Base-by-base conservation (phyloP, 2,797 vertebrate species). In the Takifugu ocellatus region DNA sequence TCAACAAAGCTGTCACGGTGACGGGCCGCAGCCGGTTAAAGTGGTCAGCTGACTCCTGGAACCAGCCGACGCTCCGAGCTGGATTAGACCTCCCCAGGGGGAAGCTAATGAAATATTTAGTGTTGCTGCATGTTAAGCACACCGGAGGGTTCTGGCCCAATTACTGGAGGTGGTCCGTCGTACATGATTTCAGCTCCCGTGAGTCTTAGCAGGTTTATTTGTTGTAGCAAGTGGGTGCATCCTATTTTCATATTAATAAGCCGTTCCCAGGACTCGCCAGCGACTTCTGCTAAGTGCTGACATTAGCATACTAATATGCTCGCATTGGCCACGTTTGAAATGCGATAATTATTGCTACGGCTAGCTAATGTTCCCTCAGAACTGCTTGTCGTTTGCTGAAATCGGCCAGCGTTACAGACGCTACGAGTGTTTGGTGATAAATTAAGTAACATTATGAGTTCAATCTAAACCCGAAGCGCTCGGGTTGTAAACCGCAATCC, bases 1-100 rank as follows among this genome's bases (percentile, higher is more conserved):
- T 61, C 63, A 63, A 72, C 56, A 68, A 44, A 70, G 15, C 36
- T 70, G 70, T 61, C 61, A 70, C 0, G 46, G 43, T 72, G 52
- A 59, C 1, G 17, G 3, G 66, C 33, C 2, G 5, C 3, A 27
- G 26, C 11, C 50, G 25, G 51, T 49, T 36, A 44, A 14, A 44
- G 24, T n/a, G 46, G 56, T 58, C 65, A 58, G 56, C 56, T 63
- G 65, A 63, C 39, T 61, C 61, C 17, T 16, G 21, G 6, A 60
- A 44, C 33, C 43, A 25, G 50, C 44, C 7, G 44, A 26, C 36
- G 21, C 51, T 66, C 29, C 0, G 42, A 56, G 62, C 33, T 21
- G 27, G 4, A 21, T 43, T 58, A 25, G 27, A 1, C 0, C 59
- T 55, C 54, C 25, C 0, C 52, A 31, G 61, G 17, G 63, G 1